A percentile compares a stretch with the other conserved stretches of the same genome.
These are phyloP conservation scores for Gulo gulo DNA, from an alignment of 2,113 vertebrate species.

Conservation along the genomic window DNA sequence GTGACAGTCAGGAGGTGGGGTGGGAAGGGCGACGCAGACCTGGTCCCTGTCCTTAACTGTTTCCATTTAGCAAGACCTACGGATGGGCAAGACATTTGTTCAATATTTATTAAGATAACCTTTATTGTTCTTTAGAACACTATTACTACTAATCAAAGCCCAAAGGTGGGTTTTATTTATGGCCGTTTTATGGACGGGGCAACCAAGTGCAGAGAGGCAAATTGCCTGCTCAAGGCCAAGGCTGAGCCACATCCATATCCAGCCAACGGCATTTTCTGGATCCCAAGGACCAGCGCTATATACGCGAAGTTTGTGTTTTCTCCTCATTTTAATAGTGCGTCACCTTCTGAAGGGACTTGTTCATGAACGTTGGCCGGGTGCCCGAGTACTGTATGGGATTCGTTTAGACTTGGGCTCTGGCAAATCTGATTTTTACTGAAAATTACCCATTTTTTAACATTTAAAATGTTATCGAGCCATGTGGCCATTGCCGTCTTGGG, in stretches of 20 bases:
- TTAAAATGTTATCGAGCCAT: slow-evolving; percentile 80
- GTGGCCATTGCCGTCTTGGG: slow-evolving; percentile 73
- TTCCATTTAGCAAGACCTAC: not conserved
- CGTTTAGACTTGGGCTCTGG: slow-evolving; percentile 77
- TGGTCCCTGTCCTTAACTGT: not conserved
- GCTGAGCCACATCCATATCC: not conserved
- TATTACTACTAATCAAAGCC: not conserved
- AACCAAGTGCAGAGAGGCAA: fast-evolving
- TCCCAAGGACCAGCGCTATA: not conserved
- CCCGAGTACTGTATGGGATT: slow-evolving; percentile 73
- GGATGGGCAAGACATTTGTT: not conserved
- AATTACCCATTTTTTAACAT: slow-evolving; percentile 78
- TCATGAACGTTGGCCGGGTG: slow-evolving; percentile 68
- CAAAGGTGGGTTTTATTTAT: not conserved
- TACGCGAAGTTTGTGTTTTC: slow-evolving; percentile 23
- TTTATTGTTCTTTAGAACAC: not conserved
- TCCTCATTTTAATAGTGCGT: slow-evolving; percentile 46
- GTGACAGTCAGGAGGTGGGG: fast-evolving
- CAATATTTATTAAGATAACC: not conserved
- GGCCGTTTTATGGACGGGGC: not conserved
- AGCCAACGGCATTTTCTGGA: fast-evolving
- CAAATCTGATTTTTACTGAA: slow-evolving; percentile 81
- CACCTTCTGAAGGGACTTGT: slow-evolving; percentile 72
- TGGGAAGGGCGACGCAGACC: fast-evolving
- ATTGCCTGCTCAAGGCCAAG: fast-evolving